Percentiles rank a stretch among this genome's conserved stretches.
Evolutionary conservation across 2,113 vertebrate species (phyloP).

Genomic region (Apistogramma diplotaenia): DNA sequence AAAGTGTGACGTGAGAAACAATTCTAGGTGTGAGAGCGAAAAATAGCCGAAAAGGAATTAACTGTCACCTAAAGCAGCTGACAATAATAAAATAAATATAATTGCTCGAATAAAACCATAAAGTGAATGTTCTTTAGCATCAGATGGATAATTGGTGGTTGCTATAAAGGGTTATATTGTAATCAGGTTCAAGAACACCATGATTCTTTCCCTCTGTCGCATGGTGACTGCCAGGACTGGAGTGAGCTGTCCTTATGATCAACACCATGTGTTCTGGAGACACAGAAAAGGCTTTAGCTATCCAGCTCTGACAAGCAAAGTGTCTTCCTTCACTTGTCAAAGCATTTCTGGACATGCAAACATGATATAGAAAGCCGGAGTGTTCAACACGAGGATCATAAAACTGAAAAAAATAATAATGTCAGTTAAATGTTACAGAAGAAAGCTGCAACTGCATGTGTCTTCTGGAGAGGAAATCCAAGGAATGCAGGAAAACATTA

Average conservation of each 20-base stretch:
- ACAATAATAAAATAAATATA: background rate
- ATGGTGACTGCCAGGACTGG: constrained; percentile 50
- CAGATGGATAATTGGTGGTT: constrained; percentile 24
- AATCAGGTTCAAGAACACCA: constrained; percentile 40
- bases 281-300: constrained; percentile 24
- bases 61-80: background rate
- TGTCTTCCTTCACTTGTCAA: background rate
- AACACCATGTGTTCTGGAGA: constrained; percentile 64
- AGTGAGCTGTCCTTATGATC: constrained; percentile 58
- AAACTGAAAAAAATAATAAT: background rate
- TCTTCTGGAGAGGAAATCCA: constrained; percentile 6
- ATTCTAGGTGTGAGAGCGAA: background rate
- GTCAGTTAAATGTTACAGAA: background rate
- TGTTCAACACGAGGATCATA: background rate
- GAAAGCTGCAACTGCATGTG: background rate
- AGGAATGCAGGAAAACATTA: constrained; percentile 57
- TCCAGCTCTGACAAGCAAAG: constrained; percentile 1
- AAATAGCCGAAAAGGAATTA: background rate
- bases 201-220: constrained; percentile 57
- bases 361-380: background rate
- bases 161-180: constrained; percentile 38
- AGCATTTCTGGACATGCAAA: constrained; percentile 9
- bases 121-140: background rate
- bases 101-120: background rate
- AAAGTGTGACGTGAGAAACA: background rate